Base-by-base conservation (phyloP, 2,888 invertebrate species). In the Drosophila putrida region DNA sequence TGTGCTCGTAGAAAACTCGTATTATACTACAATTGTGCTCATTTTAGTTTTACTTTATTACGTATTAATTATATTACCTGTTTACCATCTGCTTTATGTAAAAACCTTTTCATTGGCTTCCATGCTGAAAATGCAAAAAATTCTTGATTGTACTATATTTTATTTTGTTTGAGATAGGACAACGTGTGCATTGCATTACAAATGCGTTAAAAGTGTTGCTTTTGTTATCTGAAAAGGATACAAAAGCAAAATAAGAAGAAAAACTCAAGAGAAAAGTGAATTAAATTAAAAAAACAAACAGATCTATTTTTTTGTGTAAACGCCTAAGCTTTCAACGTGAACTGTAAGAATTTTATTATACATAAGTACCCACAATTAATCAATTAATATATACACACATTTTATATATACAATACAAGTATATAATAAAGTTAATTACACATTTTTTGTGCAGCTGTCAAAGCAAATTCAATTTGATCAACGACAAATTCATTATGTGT, bases 161-260 rank as follows among this genome's bases (percentile, higher is more conserved):
- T 31, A 36, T 41, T 41, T 57, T 65, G 41, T 39, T 86, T 72
- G 71, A 69, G 39, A 77, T 58, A 81, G 79, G 82, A 72, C 82
- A 80, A 62, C 64, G 68, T 74, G 80, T 88, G 82, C 76, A 85
- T 74, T 88, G 88, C 88, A 87, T 87, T 84, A 76, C 64, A 88
- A 87, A 88, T 84, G 83, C 85, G 41, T 64, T 67, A 63, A 57
- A 71, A 75, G 54, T 79, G 47, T 79, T 75, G 69, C 62, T 77
- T 74, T 53, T 69, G 59, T 28, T 36, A 41, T 27, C 58, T 36
- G 3, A 33, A n/a, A 15, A 39, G 58, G 39, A 43, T 20, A 50
- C 55, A 59, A 46, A 47, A 33, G 44, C 61, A 50, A 15, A 38
- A 39, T 35, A 36, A 54, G 4, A 67, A 73, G 55, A 31, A 47